Evolutionary conservation across 2,888 invertebrate species (phyloP).

Genomic region (Idaea biselata): DNA sequence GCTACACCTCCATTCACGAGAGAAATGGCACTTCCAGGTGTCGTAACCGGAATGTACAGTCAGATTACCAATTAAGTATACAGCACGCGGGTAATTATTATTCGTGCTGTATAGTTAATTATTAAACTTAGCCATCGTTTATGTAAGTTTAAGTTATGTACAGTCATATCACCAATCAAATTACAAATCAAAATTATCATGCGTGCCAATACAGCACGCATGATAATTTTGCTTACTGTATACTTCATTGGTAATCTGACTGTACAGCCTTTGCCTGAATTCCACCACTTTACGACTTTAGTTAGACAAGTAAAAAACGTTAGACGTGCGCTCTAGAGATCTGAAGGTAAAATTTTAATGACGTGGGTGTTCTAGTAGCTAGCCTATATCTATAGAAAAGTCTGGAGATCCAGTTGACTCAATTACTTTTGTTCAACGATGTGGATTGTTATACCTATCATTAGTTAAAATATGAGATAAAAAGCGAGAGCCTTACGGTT

Average conservation of each 20-base stretch:
- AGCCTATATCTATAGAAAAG: background rate
- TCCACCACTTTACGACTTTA: background rate
- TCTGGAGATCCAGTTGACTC: background rate
- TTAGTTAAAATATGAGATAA: background rate
- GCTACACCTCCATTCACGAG: slow-evolving; percentile 41
- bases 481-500: background rate
- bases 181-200: no score
- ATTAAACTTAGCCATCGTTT: no score
- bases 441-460: background rate
- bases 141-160: no score
- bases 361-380: background rate
- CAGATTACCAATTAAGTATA: no score
- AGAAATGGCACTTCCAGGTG: slow-evolving; percentile 35
- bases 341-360: background rate
- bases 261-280: slow-evolving; percentile 11
- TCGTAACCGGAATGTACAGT: slow-evolving; percentile 21
- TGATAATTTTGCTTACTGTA: no score
- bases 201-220: no score
- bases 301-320: background rate
- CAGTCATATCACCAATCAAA: no score
- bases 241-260: no score
- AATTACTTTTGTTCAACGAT: background rate
- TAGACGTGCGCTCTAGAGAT: background rate
- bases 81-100: no score
- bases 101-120: no score